Evolutionary conservation across 2,113 vertebrate species (phyloP), one percentile per base, ranked within the genome.

Genomic region (Oceanites oceanicus): DNA sequence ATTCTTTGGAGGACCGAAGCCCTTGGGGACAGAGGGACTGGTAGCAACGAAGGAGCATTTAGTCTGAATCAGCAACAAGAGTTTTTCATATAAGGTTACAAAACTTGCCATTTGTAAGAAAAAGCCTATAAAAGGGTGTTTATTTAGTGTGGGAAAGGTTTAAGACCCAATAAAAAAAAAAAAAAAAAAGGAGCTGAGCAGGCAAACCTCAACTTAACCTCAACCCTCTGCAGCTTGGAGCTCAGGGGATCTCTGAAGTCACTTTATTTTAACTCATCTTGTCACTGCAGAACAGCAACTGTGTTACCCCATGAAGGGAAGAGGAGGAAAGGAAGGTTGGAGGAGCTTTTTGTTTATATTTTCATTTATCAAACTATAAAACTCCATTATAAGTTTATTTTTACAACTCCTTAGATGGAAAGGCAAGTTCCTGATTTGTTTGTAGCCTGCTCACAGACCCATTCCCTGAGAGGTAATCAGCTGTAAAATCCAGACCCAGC

Each of bases 91-190:
- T 68, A 72, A 91, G 68, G 72, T 84, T 93, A 74, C 65, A 88
- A 93, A 96, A 84, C 79, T 81, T 86, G 30, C 61, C 53, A 79
- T 89, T 96, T 89, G 73, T 85, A 94, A 73, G 72, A 61, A 85
- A 86, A 89, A 84, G 27, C 79, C 88, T 82, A 78, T 96, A 91
- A 96, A 96, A 94, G 21, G 38, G 80, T 94, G 76, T 96, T 95
- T 97, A 92, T 96, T 96, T 91, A 94, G 92, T 91, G 94, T 52
- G 56, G 73, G 86, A 97, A 96, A 94, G 94, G 91, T 95, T 97
- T 95, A 95, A 95, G 88, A 94, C 86, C 76, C 65, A 94, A 95
- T 94, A 50, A 96, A 96, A 92, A 73, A 77, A 55, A 32, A 68
- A 50, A 44, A 86, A 72, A 45, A 83, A 73, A 38, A 94, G 34